Evolutionary conservation across 2,113 vertebrate genomes (phyloP).

Genomic region (Tragelaphus strepsiceros): DNA sequence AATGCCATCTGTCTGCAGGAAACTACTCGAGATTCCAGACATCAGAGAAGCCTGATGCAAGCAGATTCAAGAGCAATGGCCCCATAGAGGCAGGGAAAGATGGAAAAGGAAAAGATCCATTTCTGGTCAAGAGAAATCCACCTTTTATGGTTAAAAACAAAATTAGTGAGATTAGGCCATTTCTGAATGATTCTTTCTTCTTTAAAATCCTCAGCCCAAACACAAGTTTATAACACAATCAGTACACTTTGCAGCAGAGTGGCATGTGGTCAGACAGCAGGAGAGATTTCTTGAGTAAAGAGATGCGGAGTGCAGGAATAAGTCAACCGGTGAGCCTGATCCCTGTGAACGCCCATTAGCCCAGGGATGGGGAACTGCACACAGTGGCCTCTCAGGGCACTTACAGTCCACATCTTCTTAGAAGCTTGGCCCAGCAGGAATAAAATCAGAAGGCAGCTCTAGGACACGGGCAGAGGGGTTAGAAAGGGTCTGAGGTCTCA

Average conservation of each 20-base stretch:
- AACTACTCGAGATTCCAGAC: conserved; percentile 35
- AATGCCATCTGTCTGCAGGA: conserved; percentile 68
- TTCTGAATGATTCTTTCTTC: neutral
- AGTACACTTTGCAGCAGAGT: neutral
- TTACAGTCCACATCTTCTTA: neutral
- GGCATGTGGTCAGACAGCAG: neutral
- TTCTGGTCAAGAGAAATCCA: conserved; percentile 5
- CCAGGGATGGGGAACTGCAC: neutral
- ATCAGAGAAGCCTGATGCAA: neutral
- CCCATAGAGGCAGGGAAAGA: neutral
- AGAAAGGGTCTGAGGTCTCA: neutral
- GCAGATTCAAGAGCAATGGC: neutral
- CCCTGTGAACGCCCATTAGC: fast-evolving
- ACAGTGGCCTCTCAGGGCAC: fast-evolving
- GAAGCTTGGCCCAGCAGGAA: neutral
- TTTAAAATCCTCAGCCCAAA: neutral
- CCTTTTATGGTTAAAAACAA: neutral
- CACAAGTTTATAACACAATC: neutral
- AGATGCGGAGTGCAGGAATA: neutral
- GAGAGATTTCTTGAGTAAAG: neutral
- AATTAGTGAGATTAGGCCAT: neutral
- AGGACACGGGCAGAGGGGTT: neutral
- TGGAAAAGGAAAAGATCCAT: neutral
- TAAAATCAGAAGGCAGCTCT: neutral
- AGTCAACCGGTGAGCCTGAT: neutral